Evolutionary conservation across 1,140 invertebrate species (phyloP), one percentile per base, ranked within the genome.

Genomic region (Teleogryllus occipitalis): DNA sequence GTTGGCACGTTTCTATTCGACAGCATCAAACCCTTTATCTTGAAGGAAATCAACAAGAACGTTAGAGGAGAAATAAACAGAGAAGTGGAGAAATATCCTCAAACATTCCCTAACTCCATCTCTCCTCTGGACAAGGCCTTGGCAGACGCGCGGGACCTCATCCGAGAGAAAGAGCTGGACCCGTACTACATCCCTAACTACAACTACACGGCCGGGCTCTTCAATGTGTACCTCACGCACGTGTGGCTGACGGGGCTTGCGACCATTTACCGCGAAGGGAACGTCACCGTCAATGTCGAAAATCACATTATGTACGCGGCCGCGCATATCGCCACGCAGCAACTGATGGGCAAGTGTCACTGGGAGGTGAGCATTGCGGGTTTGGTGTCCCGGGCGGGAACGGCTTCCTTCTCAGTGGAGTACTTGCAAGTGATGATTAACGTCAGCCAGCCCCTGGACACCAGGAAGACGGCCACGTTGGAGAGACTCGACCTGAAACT

Each of bases 51-150:
- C 0, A 94, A 95, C 82, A 90, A 89, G 14, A 89, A 90, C 81
- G 83, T 91, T 7, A 85, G 88, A 84, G 86, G 84, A 82, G 83
- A 81, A 47, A 78, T 85, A 18, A 83, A 86, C 80, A 81, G 83
- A 72, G 78, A 84, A 74, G 78, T 85, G 21, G 22, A 80, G 80
- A 88, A 92, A 82, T 84, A 94, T 12, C 89, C 92, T 8, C 90
- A 93, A 82, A 90, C 90, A 74, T 93, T 96, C 82, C 93, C 94
- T 0, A 96, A 96, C 85, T 96, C 94, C 0, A 94, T 96, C 82
- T 92, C 93, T 10, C 94, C 94, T 0, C 87, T 96, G 75, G 94
- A 96, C 82, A 93, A 94, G 89, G 90, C 92, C 12, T 89, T 96
- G 65, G 90, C 92, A 7, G 92, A 94, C 83, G 89, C 88, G 0